Conservation (phyloP, 23 tunicate genomes). For the Clavelina lepadiformis region DNA sequence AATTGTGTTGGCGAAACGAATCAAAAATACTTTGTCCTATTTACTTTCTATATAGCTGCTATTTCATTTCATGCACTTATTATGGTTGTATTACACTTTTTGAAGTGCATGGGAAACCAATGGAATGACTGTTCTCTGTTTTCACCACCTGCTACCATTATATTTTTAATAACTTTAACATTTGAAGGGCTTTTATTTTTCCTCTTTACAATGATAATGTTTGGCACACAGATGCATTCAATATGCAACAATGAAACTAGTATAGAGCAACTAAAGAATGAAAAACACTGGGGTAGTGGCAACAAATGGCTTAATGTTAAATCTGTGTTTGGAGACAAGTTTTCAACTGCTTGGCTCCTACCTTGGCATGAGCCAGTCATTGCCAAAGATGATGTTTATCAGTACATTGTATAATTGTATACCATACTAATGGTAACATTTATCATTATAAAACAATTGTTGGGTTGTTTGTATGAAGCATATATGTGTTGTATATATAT, state of each 20-base stretch:
- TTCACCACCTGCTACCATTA: constrained; percentile 78
- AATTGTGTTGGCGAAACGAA: constrained; percentile 97
- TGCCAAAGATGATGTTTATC: constrained; percentile 75
- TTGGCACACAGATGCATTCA: constrained; percentile 94
- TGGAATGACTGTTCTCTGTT: constrained; percentile 69
- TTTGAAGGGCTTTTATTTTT: constrained; percentile 89
- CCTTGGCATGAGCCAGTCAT: constrained; percentile 70
- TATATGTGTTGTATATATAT: too few relatives aligned
- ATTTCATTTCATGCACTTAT: constrained; percentile 86
- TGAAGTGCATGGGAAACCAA: constrained; percentile 53
- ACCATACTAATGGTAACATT: too few relatives aligned
- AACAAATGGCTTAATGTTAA: constrained; percentile 85
- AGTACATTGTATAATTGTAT: constrained; percentile 89
- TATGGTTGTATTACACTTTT: constrained; percentile 63
- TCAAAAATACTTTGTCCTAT: constrained; percentile 94
- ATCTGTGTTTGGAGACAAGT: constrained; percentile 89
- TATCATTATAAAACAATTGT: too few relatives aligned
- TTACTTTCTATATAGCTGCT: constrained; percentile 91
- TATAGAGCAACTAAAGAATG: constrained; percentile 94
- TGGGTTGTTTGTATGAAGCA: too few relatives aligned
- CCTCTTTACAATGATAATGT: constrained; percentile 93
- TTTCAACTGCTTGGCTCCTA: constrained; percentile 78
- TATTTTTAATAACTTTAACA: constrained; percentile 52
- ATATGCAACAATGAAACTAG: constrained; percentile 98
- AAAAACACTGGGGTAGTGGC: constrained; percentile 63